A percentile compares a stretch with the other conserved stretches of the same genome.
phyloP scores from a whole-genome alignment of 2,113 vertebrate genomes.

The Halichoerus grypus region DNA sequence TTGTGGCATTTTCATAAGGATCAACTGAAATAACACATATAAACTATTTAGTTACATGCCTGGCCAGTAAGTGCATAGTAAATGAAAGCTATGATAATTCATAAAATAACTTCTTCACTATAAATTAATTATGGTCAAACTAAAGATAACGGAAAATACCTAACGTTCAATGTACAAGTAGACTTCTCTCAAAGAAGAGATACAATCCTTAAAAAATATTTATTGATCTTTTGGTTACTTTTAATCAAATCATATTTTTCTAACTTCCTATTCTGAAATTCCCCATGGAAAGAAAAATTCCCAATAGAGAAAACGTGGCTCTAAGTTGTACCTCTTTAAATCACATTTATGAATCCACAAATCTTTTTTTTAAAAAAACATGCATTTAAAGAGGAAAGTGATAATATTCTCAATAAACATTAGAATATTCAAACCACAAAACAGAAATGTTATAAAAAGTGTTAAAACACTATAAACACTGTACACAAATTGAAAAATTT shows the following conservation, averaged over 20 bases:
- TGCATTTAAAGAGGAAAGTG: neutral
- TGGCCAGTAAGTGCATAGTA: neutral
- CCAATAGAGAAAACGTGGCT: neutral
- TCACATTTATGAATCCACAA: conserved; percentile 18
- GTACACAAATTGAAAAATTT: neutral
- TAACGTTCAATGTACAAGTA: neutral
- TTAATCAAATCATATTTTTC: conserved; percentile 1
- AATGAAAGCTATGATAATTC: conserved; percentile 27
- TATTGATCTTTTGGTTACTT: neutral
- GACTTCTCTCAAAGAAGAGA: conserved; percentile 19
- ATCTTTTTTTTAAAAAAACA: neutral
- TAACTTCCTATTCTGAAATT: neutral
- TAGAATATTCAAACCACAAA: conserved; percentile 45
- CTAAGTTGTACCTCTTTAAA: neutral
- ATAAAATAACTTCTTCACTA: conserved; percentile 1
- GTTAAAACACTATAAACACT: neutral
- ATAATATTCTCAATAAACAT: neutral
- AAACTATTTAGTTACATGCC: neutral
- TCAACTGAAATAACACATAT: neutral
- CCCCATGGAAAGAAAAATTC: neutral
- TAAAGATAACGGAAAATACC: neutral
- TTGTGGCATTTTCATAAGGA: neutral
- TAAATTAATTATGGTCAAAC: neutral
- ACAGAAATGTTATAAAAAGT: neutral
- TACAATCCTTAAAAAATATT: neutral